Evolutionary conservation across 2,113 vertebrate species (phyloP).

Genomic region (Coturnix japonica): DNA sequence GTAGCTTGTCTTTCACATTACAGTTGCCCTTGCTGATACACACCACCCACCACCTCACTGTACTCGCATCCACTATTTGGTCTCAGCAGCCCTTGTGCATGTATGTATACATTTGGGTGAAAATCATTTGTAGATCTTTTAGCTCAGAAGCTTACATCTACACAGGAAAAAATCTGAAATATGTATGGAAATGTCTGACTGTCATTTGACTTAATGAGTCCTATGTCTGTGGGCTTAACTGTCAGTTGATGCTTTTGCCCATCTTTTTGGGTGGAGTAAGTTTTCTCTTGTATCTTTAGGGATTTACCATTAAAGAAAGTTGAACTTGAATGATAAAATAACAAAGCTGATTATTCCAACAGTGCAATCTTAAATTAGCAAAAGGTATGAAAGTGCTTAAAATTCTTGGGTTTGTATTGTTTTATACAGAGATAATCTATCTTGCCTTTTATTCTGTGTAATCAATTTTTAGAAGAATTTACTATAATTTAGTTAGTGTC

Average conservation of each 20-base stretch:
- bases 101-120: background rate
- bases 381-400: background rate
- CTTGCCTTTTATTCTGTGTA: constrained; percentile 21
- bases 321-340: background rate
- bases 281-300: background rate
- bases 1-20: too few species aligned
- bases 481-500: background rate
- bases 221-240: constrained; percentile 40
- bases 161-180: background rate
- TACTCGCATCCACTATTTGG: background rate
- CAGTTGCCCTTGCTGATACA: too few species aligned
- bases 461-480: background rate
- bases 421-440: background rate
- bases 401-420: background rate
- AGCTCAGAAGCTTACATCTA: background rate
- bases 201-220: constrained; percentile 38
- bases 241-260: constrained; percentile 27
- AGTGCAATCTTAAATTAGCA: background rate
- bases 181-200: constrained; percentile 13
- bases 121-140: background rate
- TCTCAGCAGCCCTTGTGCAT: background rate
- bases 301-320: constrained; percentile 29
- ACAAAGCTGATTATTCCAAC: background rate
- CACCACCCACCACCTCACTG: background rate
- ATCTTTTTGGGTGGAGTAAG: constrained; percentile 19